Percentiles rank a stretch among this genome's conserved stretches.
Evolutionary conservation across 2,888 invertebrate genomes (phyloP).

Genomic region (Cancer borealis): DNA sequence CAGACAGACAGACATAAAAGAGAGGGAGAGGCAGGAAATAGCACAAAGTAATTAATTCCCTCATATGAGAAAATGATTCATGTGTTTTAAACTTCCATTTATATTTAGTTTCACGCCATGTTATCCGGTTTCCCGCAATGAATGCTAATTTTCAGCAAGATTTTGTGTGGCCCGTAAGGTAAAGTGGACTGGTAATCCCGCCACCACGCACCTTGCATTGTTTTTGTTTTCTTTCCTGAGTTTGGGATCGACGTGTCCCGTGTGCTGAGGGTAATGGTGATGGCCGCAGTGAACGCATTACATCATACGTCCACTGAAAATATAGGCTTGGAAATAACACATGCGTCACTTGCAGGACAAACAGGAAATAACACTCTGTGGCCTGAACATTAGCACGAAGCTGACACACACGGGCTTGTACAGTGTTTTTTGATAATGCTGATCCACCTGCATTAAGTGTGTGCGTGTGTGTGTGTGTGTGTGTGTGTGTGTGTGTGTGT

Average conservation of each 20-base stretch:
- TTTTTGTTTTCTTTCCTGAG: background rate
- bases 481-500: constrained; percentile 43
- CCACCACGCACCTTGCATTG: background rate
- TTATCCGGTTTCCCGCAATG: background rate
- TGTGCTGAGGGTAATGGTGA: background rate
- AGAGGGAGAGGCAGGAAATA: constrained; percentile 1
- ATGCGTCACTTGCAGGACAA: background rate
- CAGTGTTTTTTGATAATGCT: background rate
- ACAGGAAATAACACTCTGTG: background rate
- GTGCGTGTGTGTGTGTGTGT: constrained; percentile 28
- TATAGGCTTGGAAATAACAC: background rate
- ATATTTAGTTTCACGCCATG: background rate
- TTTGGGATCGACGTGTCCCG: background rate
- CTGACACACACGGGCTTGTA: background rate
- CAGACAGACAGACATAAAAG: constrained; percentile 29
- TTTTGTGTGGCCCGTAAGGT: constrained; percentile 6
- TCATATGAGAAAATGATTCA: background rate
- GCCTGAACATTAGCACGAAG: background rate
- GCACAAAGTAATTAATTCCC: background rate
- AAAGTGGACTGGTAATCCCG: background rate
- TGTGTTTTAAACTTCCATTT: background rate
- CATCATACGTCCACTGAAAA: background rate
- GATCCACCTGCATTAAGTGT: background rate
- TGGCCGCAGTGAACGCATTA: background rate
- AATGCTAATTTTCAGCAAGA: background rate